phyloP scores from a whole-genome alignment of 2,797 vertebrate genomes.

The Cryptoblepharus egeriae region DNA sequence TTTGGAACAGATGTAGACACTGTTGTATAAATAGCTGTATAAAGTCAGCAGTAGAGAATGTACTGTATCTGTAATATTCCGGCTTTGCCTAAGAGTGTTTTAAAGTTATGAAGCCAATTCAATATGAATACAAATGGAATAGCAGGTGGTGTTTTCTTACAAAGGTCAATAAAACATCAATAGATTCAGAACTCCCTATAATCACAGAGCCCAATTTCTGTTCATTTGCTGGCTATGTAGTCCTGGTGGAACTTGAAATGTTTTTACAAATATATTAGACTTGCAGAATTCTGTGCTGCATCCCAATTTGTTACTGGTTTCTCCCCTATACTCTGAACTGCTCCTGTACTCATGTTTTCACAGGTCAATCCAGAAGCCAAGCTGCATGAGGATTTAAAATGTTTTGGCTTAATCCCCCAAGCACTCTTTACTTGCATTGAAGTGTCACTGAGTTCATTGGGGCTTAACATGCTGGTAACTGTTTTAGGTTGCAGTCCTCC shows the following conservation, averaged over 20 bases:
- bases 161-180: background rate
- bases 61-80: slow-evolving; percentile 13
- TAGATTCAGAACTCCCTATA: background rate
- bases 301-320: background rate
- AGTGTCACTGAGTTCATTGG: background rate
- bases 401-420: background rate
- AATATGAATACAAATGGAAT: background rate
- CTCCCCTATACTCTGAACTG: background rate
- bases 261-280: background rate
- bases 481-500: background rate
- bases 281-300: background rate
- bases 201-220: background rate
- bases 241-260: background rate
- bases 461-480: background rate
- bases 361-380: background rate
- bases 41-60: slow-evolving; percentile 17
- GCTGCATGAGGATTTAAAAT: background rate
- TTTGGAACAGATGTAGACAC: slow-evolving; percentile 4
- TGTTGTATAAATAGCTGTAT: background rate
- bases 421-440: background rate
- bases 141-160: background rate
- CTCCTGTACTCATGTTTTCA: background rate
- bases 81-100: slow-evolving; percentile 1
- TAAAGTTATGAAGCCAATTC: background rate
- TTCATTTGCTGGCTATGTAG: background rate